Base-by-base conservation (phyloP, 2,113 vertebrate species). In the Tupaia tana region DNA sequence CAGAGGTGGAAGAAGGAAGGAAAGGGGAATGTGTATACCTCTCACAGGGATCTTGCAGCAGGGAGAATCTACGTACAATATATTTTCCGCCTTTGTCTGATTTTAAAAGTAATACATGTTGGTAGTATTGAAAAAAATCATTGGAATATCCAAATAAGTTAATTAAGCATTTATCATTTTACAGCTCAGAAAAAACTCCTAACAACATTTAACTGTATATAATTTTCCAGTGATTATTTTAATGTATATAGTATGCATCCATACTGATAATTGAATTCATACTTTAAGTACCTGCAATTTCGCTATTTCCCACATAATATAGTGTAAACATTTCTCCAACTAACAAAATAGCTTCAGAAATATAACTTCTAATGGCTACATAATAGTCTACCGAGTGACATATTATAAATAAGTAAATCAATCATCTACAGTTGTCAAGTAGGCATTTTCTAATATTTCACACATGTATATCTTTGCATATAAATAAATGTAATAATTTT, bases 151-250 rank as follows among this genome's bases (percentile, higher is more conserved):
- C 27, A 85, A 66, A 69, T 20, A 82, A 43, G 54, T 19, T 66
- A 91, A 73, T 2, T 75, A 88, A 94, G 73, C 34, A 27, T 25
- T 14, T n/a, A 27, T 24, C 31, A 85, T 71, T 80, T 81, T 90
- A 69, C 69, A 63, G 63, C 6, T 52, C 52, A 71, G 71, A 73
- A 83, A 94, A 88, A 89, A 81, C 85, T 58, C 43, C 92, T 84
- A 25, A 87, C 54, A 56, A 69, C 3, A 8, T 92, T 56, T 81
- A 29, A 19, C n/a, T 31, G 43, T n/a, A 67, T 18, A 75, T 54
- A 43, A 43, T 58, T 66, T 63, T 27, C 56, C 71, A 59, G 12
- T 67, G 20, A 84, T 25, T 70, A 73, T 59, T 91, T 92, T 70
- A 20, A 56, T 34, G 4, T 29, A 14, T 25, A 43, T 3, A 86